A percentile compares a stretch with the other conserved stretches of the same genome.
Evolutionary conservation across 2,113 vertebrate genomes (phyloP).

Genomic region (Rhegmatorhina hoffmannsi): DNA sequence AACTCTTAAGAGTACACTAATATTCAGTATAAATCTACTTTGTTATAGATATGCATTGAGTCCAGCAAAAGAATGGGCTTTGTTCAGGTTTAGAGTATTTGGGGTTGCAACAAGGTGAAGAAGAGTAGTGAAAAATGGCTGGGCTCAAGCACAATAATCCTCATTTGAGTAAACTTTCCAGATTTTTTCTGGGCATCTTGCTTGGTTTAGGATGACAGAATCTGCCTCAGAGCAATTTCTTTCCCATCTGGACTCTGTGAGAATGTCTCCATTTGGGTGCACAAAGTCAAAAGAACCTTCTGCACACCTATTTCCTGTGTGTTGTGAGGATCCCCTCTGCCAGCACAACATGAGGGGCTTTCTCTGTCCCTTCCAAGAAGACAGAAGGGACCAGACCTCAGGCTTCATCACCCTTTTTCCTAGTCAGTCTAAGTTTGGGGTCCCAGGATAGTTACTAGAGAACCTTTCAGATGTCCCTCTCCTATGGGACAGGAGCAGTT

Average conservation of each 20-base stretch:
- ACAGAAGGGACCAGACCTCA: background rate
- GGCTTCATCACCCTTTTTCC: background rate
- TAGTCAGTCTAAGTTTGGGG: background rate
- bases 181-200: background rate
- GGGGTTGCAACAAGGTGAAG: background rate
- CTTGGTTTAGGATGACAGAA: background rate
- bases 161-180: background rate
- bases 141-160: background rate
- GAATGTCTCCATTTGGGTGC: background rate
- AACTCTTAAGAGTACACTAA: background rate
- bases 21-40: background rate
- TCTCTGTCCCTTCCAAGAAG: background rate
- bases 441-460: background rate
- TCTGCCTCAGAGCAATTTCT: background rate
- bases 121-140: background rate
- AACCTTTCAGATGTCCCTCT: background rate
- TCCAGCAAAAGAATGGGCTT: background rate
- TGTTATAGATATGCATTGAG: background rate
- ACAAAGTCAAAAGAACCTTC: background rate
- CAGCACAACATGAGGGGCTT: background rate
- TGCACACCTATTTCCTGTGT: background rate
- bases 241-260: background rate
- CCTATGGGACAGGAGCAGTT: background rate
- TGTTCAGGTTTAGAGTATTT: background rate
- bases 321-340: background rate